Conservation (phyloP, 2,113 vertebrate genomes). For the Sinocyclocheilus anophthalmus region DNA sequence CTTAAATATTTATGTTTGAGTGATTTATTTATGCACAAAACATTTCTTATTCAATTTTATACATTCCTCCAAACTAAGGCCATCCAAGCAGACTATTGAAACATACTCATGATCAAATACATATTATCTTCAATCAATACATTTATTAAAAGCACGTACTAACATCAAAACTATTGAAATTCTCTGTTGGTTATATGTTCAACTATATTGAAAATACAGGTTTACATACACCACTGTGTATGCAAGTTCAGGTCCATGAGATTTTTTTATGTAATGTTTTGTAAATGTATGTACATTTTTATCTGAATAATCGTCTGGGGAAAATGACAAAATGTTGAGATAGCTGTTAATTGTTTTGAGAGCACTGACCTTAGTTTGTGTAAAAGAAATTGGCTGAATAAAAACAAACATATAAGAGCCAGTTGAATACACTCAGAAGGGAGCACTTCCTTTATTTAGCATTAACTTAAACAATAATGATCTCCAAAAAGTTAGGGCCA, state of each 20-base stretch:
- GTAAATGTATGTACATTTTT: neutral
- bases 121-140: neutral
- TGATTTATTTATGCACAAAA: constrained; percentile 61
- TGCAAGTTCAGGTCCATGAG: neutral
- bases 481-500: neutral
- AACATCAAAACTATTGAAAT: neutral
- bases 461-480: neutral
- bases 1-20: constrained; percentile 59
- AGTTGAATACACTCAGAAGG: constrained; percentile 26
- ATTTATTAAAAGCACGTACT: neutral
- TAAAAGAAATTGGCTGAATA: neutral
- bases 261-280: too few relatives aligned
- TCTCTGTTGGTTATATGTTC: neutral
- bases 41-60: neutral
- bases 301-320: neutral
- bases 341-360: neutral
- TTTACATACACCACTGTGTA: neutral
- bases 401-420: neutral
- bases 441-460: neutral
- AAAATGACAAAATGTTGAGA: neutral
- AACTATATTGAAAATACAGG: neutral
- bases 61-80: neutral
- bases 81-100: neutral
- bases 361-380: neutral
- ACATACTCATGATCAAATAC: neutral